Conservation (phyloP, 2,888 invertebrate species). For the Aspidiotus rigidus region DNA sequence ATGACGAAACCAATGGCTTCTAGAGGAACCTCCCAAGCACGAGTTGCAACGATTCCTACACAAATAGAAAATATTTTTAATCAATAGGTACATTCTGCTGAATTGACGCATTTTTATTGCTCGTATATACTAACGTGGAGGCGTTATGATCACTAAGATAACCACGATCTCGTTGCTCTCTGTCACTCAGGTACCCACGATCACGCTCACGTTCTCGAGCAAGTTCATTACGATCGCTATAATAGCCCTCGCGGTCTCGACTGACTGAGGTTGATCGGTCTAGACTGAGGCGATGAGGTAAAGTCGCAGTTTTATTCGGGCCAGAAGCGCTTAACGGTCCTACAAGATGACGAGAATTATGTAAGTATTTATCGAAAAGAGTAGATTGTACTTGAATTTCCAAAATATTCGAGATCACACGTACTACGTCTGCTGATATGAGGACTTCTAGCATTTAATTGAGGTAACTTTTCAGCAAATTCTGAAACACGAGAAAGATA, state of each 20-base stretch:
- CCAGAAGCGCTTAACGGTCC: constrained; percentile 52
- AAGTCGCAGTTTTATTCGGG: constrained; percentile 71
- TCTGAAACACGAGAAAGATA: constrained; percentile 49
- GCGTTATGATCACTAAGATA: constrained; percentile 74
- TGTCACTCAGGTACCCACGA: constrained; percentile 42
- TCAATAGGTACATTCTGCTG: not conserved
- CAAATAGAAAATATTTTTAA: not conserved
- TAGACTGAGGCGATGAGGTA: constrained; percentile 61
- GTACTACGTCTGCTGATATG: constrained; percentile 77
- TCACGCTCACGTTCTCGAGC: constrained; percentile 64
- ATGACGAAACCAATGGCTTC: constrained; percentile 82
- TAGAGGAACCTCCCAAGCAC: constrained; percentile 80
- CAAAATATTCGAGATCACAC: constrained; percentile 44
- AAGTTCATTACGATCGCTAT: constrained; percentile 79
- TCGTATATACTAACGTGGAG: constrained; percentile 37
- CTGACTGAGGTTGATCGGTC: constrained; percentile 48
- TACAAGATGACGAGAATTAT: constrained; percentile 36
- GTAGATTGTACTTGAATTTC: not conserved
- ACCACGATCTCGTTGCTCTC: constrained; percentile 47
- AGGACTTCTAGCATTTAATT: constrained; percentile 75
- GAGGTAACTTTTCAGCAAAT: constrained; percentile 76
- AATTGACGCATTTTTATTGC: not conserved
- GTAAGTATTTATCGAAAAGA: not conserved
- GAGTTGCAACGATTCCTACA: constrained; percentile 57
- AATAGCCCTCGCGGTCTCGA: constrained; percentile 63